Conservation (phyloP, 2,888 invertebrate genomes). For the Drosophila neutralis region DNA sequence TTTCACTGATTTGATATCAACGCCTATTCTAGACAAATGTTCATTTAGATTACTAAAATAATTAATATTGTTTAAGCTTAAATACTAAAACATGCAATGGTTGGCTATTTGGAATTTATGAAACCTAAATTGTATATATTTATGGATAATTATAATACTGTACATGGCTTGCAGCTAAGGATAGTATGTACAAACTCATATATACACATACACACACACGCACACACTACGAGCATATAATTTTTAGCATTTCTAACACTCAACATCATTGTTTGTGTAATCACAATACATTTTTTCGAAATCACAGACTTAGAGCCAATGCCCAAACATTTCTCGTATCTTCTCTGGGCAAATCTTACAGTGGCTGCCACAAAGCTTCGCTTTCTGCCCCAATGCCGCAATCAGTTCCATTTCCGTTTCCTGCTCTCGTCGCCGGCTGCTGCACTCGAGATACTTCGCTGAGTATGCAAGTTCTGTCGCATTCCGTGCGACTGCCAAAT, state of each 20-base stretch:
- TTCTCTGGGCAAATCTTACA: conserved; percentile 36
- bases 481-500: conserved; percentile 76
- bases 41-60: not conserved
- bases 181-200: conserved; percentile 8
- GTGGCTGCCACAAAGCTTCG: conserved; percentile 64
- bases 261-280: conserved; percentile 50
- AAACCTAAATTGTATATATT: not conserved
- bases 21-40: not conserved
- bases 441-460: conserved; percentile 79
- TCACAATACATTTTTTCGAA: conserved; percentile 70
- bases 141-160: conserved; percentile 62
- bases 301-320: conserved; percentile 57
- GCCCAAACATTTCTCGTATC: not conserved
- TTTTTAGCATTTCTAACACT: conserved; percentile 16
- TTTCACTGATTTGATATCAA: conserved; percentile 3
- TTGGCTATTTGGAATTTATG: not conserved
- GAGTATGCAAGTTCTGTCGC: conserved; percentile 80
- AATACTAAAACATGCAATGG: not conserved
- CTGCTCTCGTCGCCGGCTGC: conserved; percentile 34
- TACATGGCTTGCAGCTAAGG: conserved; percentile 43
- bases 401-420: not conserved
- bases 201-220: conserved; percentile 11
- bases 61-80: not conserved
- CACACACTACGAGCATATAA: conserved; percentile 22
- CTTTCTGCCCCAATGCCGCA: conserved; percentile 7